These are phyloP conservation scores for Tetrax tetrax DNA, from an alignment of 2,113 vertebrate genomes.

Conservation along the genomic window DNA sequence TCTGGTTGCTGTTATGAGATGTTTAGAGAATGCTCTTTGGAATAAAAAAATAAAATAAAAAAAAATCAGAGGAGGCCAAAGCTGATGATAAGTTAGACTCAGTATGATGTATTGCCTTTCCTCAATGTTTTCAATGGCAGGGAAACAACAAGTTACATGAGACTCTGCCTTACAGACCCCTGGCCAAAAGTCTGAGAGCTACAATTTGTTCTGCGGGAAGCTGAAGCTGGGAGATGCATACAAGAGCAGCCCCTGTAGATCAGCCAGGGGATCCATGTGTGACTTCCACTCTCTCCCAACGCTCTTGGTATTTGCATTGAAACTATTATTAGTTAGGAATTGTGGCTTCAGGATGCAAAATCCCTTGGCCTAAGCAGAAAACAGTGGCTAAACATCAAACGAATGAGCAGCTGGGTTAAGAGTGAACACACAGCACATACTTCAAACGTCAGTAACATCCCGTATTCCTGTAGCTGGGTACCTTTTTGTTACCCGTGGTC, in stretches of 20 bases:
- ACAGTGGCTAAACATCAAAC: not conserved
- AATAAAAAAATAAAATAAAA: not conserved
- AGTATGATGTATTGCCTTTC: not conserved
- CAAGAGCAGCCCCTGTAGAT: not conserved
- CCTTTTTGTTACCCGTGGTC: not conserved
- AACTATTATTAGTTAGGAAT: not conserved
- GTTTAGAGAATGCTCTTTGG: not conserved
- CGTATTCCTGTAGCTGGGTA: not conserved
- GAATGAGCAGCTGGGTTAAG: not conserved
- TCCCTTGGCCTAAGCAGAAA: not conserved
- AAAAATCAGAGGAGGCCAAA: not conserved
- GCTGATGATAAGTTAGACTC: not conserved
- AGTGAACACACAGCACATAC: not conserved
- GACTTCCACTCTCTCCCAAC: not conserved
- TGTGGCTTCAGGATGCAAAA: not conserved
- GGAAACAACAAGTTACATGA: slow-evolving; percentile 4
- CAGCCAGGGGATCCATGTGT: not conserved
- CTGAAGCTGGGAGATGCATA: not conserved
- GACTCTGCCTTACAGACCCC: not conserved
- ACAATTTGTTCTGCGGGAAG: not conserved
- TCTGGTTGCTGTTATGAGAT: not conserved
- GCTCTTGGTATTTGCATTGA: not conserved
- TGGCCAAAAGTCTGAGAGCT: not conserved
- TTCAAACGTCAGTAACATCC: not conserved
- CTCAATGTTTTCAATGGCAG: not conserved